Conservation (phyloP, 2,888 invertebrate species). For the Diarsia mendica region DNA sequence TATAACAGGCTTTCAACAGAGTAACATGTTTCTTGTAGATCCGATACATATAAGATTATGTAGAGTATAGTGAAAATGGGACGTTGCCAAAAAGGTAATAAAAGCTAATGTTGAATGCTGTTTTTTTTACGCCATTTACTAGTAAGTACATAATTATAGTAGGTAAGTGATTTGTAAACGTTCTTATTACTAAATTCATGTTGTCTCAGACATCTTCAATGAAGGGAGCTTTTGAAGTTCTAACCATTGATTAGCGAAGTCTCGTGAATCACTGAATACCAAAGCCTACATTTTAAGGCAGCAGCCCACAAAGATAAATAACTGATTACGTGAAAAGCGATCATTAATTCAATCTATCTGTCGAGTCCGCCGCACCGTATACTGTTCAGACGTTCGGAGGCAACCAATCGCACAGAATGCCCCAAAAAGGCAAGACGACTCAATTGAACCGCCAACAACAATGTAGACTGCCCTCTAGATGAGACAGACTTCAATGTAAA, state of each 20-base stretch:
- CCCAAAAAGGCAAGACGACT: slow-evolving; percentile 61
- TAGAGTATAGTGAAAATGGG: background rate
- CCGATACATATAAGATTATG: background rate
- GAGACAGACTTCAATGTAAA: slow-evolving; percentile 65
- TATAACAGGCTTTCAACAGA: slow-evolving; percentile 47
- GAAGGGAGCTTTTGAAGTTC: background rate
- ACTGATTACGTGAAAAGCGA: slow-evolving; percentile 50
- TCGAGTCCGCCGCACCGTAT: slow-evolving; percentile 34
- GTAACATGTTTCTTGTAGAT: slow-evolving; percentile 26
- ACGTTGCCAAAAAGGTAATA: background rate
- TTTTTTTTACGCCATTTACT: background rate
- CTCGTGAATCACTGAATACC: slow-evolving; percentile 21
- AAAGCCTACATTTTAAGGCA: slow-evolving; percentile 18
- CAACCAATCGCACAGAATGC: slow-evolving; percentile 35
- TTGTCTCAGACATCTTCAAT: background rate
- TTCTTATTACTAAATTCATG: background rate
- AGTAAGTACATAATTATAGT: too few species aligned
- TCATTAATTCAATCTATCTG: slow-evolving; percentile 59
- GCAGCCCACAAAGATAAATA: slow-evolving; percentile 47
- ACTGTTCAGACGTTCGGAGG: slow-evolving; percentile 24
- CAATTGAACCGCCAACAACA: slow-evolving; percentile 53
- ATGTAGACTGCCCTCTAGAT: slow-evolving; percentile 47
- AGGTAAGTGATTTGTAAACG: background rate
- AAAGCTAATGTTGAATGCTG: background rate
- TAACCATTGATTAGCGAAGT: background rate